These are phyloP conservation scores for Tortrix viridana DNA, from an alignment of 2,888 invertebrate species.

Conservation along the genomic window DNA sequence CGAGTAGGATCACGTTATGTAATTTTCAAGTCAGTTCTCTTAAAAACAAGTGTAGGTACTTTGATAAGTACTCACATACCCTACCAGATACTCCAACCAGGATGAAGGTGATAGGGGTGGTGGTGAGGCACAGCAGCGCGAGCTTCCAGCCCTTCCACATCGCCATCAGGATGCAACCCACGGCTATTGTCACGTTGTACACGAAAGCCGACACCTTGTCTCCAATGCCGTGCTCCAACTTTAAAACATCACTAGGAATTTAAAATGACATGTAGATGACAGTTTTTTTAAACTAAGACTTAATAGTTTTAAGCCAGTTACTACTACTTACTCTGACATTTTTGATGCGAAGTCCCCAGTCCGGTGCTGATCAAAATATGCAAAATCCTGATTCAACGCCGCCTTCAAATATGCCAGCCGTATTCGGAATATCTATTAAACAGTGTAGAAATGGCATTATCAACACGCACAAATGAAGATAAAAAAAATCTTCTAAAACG, in stretches of 20 bases:
- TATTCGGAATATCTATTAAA: constrained; percentile 82
- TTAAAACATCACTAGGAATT: constrained; percentile 85
- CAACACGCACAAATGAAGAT: background rate
- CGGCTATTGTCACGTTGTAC: constrained; percentile 86
- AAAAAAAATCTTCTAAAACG: no score
- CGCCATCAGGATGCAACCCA: constrained; percentile 87
- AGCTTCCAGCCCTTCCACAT: constrained; percentile 91
- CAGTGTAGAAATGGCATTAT: background rate
- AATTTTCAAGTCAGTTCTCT: no score
- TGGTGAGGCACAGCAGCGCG: constrained; percentile 88
- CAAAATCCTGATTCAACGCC: constrained; percentile 88
- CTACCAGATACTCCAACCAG: constrained; percentile 86
- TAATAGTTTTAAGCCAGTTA: constrained; percentile 10
- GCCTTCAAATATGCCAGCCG: constrained; percentile 85
- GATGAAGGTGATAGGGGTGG: constrained; percentile 86
- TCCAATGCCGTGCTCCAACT: constrained; percentile 91
- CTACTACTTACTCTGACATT: constrained; percentile 87
- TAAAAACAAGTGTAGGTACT: background rate
- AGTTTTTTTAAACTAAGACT: background rate
- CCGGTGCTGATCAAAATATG: constrained; percentile 87
- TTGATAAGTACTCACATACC: constrained; percentile 58
- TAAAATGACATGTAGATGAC: background rate
- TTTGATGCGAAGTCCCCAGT: constrained; percentile 89
- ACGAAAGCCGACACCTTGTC: constrained; percentile 90
- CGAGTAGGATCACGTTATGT: no score